phyloP scores from a whole-genome alignment of 2,888 invertebrate genomes.

The Eledona agricola region DNA sequence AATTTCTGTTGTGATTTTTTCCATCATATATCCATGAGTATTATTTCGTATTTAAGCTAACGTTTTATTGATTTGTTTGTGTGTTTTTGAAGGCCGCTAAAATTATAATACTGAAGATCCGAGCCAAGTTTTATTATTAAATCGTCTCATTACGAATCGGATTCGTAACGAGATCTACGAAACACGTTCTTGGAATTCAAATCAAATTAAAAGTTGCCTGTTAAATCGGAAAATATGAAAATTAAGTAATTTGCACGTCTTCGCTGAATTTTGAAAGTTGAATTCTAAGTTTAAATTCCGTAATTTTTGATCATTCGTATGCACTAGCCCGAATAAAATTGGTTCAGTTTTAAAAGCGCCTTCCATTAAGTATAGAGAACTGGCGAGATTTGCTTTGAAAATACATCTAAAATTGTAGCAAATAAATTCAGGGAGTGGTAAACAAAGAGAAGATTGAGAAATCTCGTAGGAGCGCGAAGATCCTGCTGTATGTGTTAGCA shows the following conservation, averaged over 20 bases:
- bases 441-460: constrained; percentile 31
- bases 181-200: constrained; percentile 5
- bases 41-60: too few species aligned
- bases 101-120: too few species aligned
- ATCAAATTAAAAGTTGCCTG: constrained; percentile 45
- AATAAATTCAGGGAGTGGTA: constrained; percentile 28
- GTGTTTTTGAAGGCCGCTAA: too few species aligned
- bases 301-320: too few species aligned
- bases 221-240: constrained; percentile 45
- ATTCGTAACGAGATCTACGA: background rate
- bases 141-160: background rate
- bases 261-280: too few species aligned
- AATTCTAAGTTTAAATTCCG: too few species aligned
- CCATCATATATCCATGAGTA: too few species aligned
- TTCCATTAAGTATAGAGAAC: constrained; percentile 6
- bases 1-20: too few species aligned
- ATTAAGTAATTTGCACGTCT: constrained; percentile 46
- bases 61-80: too few species aligned
- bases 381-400: constrained; percentile 24
- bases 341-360: constrained; percentile 2
- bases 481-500: constrained; percentile 44
- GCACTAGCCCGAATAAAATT: background rate
- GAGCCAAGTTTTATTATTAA: too few species aligned
- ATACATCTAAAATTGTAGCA: constrained; percentile 28
- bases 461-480: constrained; percentile 23